A percentile compares a stretch with the other conserved stretches of the same genome.
Evolutionary conservation across 2,113 vertebrate species (phyloP).

Genomic region (Hydrolagus affinis): DNA sequence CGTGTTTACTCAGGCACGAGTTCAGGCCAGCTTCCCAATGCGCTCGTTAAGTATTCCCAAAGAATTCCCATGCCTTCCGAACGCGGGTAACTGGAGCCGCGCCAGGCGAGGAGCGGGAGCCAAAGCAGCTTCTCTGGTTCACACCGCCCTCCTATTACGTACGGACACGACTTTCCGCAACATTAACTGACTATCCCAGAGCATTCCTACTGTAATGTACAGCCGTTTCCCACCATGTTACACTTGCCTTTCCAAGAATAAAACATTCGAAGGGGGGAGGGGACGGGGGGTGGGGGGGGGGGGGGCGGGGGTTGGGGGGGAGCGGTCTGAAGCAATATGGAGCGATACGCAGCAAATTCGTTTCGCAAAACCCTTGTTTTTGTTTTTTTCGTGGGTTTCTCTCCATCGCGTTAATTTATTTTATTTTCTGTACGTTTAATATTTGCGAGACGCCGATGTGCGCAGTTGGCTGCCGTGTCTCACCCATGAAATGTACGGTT

Average conservation of each 20-base stretch:
- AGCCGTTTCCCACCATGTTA: neutral
- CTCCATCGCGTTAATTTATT: too few species aligned
- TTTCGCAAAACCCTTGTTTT: too few species aligned
- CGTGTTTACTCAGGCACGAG: neutral
- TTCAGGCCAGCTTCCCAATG: neutral
- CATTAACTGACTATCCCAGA: neutral
- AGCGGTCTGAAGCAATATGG: too few species aligned
- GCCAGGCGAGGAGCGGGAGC: neutral
- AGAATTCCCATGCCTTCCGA: neutral
- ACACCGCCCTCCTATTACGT: neutral
- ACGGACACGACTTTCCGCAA: neutral
- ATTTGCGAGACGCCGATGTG: too few species aligned
- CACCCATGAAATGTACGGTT: too few species aligned
- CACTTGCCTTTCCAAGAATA: neutral
- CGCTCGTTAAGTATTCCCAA: neutral
- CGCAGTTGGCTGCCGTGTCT: too few species aligned
- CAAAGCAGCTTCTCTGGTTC: neutral
- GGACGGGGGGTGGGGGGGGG: too few species aligned
- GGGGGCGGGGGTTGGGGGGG: too few species aligned
- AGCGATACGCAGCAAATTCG: too few species aligned
- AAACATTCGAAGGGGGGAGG: too few species aligned
- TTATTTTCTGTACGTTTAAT: too few species aligned
- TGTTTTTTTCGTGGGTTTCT: too few species aligned
- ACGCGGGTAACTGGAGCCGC: neutral
- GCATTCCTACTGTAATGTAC: neutral